These are phyloP conservation scores for Trachelus tabidus DNA, from an alignment of 2,888 invertebrate genomes.

Conservation along the genomic window DNA sequence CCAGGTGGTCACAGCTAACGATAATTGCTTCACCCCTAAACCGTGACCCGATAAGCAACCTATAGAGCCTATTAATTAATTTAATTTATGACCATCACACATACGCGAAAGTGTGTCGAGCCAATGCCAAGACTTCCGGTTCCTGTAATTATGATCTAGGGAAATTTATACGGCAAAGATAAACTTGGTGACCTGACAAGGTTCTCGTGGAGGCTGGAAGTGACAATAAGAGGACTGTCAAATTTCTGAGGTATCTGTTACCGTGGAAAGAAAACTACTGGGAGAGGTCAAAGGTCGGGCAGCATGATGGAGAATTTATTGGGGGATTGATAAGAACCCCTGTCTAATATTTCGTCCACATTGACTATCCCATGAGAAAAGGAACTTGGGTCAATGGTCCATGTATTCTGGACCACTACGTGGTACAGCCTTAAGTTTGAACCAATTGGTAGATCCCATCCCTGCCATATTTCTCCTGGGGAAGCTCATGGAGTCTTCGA, in stretches of 20 bases:
- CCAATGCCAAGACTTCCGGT: not conserved
- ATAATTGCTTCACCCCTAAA: not conserved
- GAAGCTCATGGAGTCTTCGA: not conserved
- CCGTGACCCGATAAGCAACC: not conserved
- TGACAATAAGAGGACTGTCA: not conserved
- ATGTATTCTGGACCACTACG: not conserved
- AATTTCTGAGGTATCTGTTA: not conserved
- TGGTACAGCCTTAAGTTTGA: not conserved
- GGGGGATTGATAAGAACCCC: not conserved
- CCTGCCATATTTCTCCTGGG: not conserved
- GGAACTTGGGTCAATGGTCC: not conserved
- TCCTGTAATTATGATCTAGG: not conserved
- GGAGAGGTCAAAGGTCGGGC: not conserved
- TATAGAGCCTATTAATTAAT: not conserved
- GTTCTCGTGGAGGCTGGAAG: not conserved
- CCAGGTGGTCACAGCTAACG: not conserved
- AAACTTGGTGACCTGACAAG: not conserved
- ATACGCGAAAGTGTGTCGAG: not conserved
- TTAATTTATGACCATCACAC: not conserved
- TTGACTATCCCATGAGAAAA: not conserved
- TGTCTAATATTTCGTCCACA: not conserved
- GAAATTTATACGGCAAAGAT: not conserved
- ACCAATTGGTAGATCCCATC: not conserved
- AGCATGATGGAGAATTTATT: not conserved
- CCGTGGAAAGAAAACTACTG: not conserved